Conservation (phyloP, 2,888 invertebrate species). For the Pristionchus fissidentatus region DNA sequence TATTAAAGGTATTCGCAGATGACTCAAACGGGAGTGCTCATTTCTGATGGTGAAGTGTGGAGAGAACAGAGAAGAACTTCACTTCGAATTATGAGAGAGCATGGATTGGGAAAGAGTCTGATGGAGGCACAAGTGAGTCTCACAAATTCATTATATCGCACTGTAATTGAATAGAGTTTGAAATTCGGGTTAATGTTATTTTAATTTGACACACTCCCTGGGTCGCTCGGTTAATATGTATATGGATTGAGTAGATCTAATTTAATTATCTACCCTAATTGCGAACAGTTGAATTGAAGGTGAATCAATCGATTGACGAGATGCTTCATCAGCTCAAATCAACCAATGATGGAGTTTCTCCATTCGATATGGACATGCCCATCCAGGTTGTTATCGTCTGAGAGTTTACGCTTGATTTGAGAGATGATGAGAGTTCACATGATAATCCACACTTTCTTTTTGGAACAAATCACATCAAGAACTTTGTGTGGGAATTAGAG, state of each 20-base stretch:
- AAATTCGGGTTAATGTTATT: too few species aligned
- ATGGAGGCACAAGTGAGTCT: slow-evolving; percentile 58
- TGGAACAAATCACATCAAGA: too few species aligned
- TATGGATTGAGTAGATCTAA: too few species aligned
- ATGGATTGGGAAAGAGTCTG: slow-evolving; percentile 59
- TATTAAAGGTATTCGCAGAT: background rate
- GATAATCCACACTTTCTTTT: too few species aligned
- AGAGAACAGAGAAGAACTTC: slow-evolving; percentile 57
- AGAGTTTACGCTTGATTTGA: too few species aligned
- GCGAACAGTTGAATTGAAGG: background rate
- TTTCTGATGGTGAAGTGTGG: slow-evolving; percentile 61
- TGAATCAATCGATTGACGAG: slow-evolving; percentile 16
- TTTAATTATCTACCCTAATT: too few species aligned
- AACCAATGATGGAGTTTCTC: background rate
- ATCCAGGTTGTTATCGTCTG: background rate
- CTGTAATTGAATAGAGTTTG: too few species aligned
- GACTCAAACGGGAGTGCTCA: slow-evolving; percentile 14
- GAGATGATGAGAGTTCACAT: too few species aligned
- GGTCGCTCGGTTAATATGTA: too few species aligned
- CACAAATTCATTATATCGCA: background rate
- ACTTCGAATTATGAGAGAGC: slow-evolving; percentile 59
- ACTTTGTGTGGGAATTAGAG: too few species aligned
- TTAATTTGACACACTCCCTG: too few species aligned
- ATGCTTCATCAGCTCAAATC: background rate
- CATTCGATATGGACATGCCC: slow-evolving; percentile 12